Conservation (phyloP, 92 coral and sea anemone genomes). For the Micromussa lordhowensis region DNA sequence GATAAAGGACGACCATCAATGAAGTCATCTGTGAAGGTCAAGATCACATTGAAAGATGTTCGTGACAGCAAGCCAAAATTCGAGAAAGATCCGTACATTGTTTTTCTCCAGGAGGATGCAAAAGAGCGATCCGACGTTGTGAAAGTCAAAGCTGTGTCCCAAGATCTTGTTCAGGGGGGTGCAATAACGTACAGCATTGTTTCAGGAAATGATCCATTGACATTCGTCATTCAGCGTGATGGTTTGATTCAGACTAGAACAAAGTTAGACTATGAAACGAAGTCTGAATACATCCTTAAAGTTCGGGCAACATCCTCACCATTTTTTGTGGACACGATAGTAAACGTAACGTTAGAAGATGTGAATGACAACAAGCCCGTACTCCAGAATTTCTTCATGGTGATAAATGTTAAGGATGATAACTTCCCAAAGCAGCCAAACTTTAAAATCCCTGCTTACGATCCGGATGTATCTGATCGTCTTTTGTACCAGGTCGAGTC, state of each 20-base stretch:
- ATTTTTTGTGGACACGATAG: constrained; percentile 73
- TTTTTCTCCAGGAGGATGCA: constrained; percentile 65
- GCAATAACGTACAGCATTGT: constrained; percentile 77
- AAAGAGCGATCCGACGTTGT: constrained; percentile 55
- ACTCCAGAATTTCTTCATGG: constrained; percentile 83
- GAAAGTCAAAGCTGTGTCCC: constrained; percentile 79
- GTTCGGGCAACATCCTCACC: constrained; percentile 85
- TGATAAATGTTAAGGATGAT: constrained; percentile 79
- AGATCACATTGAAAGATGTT: constrained; percentile 78
- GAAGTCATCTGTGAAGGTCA: constrained; percentile 71
- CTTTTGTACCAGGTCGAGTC: constrained; percentile 54
- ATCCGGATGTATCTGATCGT: constrained; percentile 85
- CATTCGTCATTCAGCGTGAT: constrained; percentile 71
- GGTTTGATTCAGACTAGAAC: constrained; percentile 78
- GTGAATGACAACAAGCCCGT: constrained; percentile 90
- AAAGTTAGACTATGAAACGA: constrained; percentile 81
- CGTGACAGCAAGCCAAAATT: constrained; percentile 89
- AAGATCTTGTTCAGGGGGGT: constrained; percentile 67
- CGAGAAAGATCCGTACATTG: constrained; percentile 65
- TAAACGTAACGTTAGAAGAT: constrained; percentile 71
- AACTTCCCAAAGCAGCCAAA: constrained; percentile 74
- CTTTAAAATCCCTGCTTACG: constrained; percentile 88
- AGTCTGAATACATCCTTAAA: constrained; percentile 74
- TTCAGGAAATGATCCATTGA: constrained; percentile 76
- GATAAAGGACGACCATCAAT: constrained; percentile 81